A percentile compares a stretch with the other conserved stretches of the same genome.
Conservation (phyloP, 2,113 vertebrate genomes). For the Pithys albifrons region DNA sequence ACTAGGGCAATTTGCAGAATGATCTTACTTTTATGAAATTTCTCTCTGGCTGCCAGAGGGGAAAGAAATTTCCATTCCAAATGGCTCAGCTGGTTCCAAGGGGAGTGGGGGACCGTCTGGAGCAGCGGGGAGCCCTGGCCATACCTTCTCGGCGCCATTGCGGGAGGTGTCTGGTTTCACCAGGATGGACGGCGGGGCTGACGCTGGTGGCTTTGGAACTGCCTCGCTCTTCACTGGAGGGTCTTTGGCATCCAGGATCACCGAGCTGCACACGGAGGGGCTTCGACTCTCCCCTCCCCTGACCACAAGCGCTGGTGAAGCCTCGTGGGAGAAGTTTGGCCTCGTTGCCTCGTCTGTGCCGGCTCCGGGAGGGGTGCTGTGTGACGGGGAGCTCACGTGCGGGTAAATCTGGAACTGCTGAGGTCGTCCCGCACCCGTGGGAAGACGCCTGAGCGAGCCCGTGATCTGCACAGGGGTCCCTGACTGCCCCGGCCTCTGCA, state of each 20-base stretch:
- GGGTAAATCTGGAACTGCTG: slow-evolving; percentile 77
- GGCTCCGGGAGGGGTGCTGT: neutral
- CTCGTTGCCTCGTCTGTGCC: slow-evolving; percentile 70
- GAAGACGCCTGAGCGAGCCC: slow-evolving; percentile 68
- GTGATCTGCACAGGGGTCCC: slow-evolving; percentile 66
- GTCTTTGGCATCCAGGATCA: slow-evolving; percentile 80
- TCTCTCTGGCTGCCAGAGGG: neutral
- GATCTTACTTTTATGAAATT: neutral
- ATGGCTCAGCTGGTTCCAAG: neutral
- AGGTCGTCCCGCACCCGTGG: slow-evolving; percentile 6
- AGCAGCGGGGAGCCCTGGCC: fast-evolving
- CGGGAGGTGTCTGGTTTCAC: slow-evolving; percentile 89
- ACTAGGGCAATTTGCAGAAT: neutral
- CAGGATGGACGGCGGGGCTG: slow-evolving; percentile 88
- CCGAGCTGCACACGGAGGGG: slow-evolving; percentile 71
- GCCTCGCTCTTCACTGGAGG: slow-evolving; percentile 67
- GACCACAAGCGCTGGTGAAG: neutral
- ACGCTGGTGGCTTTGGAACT: slow-evolving; percentile 60
- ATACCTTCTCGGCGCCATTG: slow-evolving; percentile 87
- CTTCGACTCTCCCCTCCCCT: slow-evolving; percentile 53
- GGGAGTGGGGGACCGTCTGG: neutral
- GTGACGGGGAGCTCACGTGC: neutral
- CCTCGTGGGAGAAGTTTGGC: slow-evolving; percentile 56
- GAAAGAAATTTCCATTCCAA: neutral
- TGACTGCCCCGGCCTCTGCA: slow-evolving; percentile 68